These are phyloP conservation scores for Micromesistius poutassou DNA, from an alignment of 2,797 vertebrate species.

Conservation along the genomic window DNA sequence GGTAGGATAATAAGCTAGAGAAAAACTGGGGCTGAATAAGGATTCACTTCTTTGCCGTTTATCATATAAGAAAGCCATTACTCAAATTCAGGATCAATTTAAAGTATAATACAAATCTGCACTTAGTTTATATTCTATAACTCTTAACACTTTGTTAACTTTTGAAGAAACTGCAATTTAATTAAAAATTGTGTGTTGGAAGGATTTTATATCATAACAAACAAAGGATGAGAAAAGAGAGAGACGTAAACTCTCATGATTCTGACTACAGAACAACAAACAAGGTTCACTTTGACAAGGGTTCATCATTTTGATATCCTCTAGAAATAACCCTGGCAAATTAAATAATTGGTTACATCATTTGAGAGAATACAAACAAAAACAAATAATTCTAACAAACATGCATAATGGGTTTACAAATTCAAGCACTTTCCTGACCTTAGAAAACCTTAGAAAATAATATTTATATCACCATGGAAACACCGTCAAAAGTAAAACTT, in stretches of 20 bases:
- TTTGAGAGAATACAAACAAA: neutral
- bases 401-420: constrained; percentile 43
- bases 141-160: constrained; percentile 54
- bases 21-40: neutral
- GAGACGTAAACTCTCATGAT: constrained; percentile 24
- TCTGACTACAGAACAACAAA: constrained; percentile 45
- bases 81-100: constrained; percentile 84
- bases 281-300: constrained; percentile 29
- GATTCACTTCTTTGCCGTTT: constrained; percentile 45
- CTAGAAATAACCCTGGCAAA: constrained; percentile 6
- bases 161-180: constrained; percentile 44
- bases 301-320: constrained; percentile 25
- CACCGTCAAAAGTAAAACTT: constrained; percentile 30
- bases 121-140: constrained; percentile 71
- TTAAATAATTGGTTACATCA: neutral
- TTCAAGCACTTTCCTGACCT: constrained; percentile 38
- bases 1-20: neutral
- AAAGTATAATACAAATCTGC: constrained; percentile 48
- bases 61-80: constrained; percentile 80
- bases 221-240: constrained; percentile 48
- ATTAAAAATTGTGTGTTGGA: constrained; percentile 39
- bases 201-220: constrained; percentile 49
- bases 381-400: neutral
- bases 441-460: constrained; percentile 34
- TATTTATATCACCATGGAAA: constrained; percentile 63